Base-by-base conservation (phyloP, 1,140 invertebrate species). In the Platyura marginata region DNA sequence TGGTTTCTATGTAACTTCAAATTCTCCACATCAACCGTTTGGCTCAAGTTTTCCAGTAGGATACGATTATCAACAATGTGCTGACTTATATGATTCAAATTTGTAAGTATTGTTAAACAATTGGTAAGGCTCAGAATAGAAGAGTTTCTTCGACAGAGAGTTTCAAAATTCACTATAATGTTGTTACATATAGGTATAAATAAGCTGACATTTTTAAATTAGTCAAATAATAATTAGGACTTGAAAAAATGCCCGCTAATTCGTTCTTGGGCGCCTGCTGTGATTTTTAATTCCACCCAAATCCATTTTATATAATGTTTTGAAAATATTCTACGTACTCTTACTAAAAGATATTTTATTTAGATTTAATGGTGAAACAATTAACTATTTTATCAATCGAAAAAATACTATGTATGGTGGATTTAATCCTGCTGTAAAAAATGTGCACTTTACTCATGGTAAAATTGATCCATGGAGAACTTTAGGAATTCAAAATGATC, bases 1-100 rank as follows among this genome's bases (percentile, higher is more conserved):
- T 51, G 84, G 82, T 23, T 89, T 75, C 61, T 89, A 72, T 59
- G 81, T 86, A 61, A 79, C 77, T 1, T 73, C 80, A 0, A 71
- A 70, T 43, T 68, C 66, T 1, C 46, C 49, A 0, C 62, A 70
- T 18, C 70, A 81, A 53, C 67, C 79, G 16, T 77, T 87, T 64
- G 72, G 81, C 49, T 54, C 57, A 32, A 44, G 55, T 47, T 61
- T 72, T 49, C 67, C 72, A 0, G 44, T 70, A 35, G 64, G 68
- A 20, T 79, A 72, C 48, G 79, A 68, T 41, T 59, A 67, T 1
- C 53, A 74, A 23, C 50, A 80, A n/a, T 89, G 85, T 55, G 56
- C 54, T 8, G 74, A 77, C 57, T 58, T 78, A 10, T 89, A 70
- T 51, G 74, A 73, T 15, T 21, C 56, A 29, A 61, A 57, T 70